Conservation (phyloP, 2,113 vertebrate species). For the Diphyllodes magnificus region DNA sequence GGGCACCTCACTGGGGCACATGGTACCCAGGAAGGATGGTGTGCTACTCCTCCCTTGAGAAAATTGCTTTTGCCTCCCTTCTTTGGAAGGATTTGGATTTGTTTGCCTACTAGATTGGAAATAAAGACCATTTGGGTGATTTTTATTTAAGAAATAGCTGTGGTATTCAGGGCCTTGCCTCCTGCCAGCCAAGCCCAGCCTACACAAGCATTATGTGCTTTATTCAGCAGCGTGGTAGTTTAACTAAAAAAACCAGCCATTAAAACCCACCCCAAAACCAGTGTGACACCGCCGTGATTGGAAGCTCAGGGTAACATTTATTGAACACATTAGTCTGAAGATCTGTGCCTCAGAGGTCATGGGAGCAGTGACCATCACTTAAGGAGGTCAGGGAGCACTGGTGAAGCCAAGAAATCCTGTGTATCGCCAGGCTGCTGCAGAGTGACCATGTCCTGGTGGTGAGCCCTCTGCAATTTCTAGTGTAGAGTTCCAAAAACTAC, state of each 20-base stretch:
- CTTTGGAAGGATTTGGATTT: background rate
- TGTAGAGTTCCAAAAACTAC: background rate
- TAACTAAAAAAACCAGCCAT: background rate
- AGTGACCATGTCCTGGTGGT: accelerated
- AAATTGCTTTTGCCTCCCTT: background rate
- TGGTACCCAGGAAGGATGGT: background rate
- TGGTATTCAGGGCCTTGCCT: background rate
- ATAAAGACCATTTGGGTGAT: background rate
- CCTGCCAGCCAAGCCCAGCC: background rate
- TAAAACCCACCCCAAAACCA: background rate
- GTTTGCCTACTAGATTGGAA: background rate
- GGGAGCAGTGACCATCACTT: background rate
- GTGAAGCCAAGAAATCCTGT: background rate
- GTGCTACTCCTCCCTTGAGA: background rate
- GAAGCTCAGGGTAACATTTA: background rate
- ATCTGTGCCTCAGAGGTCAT: background rate
- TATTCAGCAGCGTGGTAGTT: background rate
- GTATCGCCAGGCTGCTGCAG: accelerated
- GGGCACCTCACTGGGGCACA: background rate
- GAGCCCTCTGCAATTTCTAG: background rate
- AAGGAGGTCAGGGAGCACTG: accelerated
- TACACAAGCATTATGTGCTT: background rate
- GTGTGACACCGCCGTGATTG: background rate
- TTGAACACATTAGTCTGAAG: background rate
- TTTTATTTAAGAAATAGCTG: background rate